These are phyloP conservation scores for Nycticryphes semicollaris DNA, from an alignment of 2,113 vertebrate species.

Conservation along the genomic window DNA sequence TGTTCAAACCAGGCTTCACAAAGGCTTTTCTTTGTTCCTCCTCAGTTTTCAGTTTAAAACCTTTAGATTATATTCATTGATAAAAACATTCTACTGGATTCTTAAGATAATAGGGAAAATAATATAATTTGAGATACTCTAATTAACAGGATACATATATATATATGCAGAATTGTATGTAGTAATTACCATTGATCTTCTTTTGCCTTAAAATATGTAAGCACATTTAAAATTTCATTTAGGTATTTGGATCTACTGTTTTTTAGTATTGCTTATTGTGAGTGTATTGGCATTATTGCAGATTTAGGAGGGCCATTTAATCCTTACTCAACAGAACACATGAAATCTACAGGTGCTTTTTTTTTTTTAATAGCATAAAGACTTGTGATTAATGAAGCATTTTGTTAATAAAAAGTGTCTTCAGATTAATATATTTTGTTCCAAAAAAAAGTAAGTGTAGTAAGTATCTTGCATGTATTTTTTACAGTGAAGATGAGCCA, in stretches of 20 bases:
- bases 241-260: not conserved
- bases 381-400: not conserved
- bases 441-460: not conserved
- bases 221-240: not conserved
- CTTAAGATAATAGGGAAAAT: not conserved
- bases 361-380: not conserved
- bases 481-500: not conserved
- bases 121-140: not conserved
- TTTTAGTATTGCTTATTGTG: not conserved
- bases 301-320: not conserved
- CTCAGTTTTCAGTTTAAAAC: not conserved
- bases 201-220: not conserved
- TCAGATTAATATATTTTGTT: not conserved
- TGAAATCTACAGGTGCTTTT: not conserved
- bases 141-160: not conserved
- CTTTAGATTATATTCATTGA: not conserved
- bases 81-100: not conserved
- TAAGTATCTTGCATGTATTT: not conserved
- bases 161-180: not conserved
- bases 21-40: not conserved
- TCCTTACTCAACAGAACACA: not conserved
- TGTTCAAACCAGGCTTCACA: not conserved
- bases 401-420: not conserved
- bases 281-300: not conserved
- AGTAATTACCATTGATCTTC: not conserved